Base-by-base conservation (phyloP, 2,888 invertebrate species). In the Oxystoma pomonae region DNA sequence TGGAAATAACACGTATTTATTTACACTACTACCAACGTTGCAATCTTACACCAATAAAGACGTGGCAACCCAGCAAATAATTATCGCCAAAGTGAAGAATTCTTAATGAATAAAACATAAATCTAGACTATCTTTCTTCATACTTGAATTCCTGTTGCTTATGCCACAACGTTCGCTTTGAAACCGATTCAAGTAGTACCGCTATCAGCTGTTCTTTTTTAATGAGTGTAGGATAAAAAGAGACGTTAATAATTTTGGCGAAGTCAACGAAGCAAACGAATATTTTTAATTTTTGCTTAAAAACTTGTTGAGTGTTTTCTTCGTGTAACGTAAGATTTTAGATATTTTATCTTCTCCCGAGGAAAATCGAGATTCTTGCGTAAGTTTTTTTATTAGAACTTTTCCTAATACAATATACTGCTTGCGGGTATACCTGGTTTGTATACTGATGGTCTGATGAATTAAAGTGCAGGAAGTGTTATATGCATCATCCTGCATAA, bases 61-160 rank as follows among this genome's bases (percentile, higher is more conserved):
- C 35, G 35, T 35, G 35, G 35, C 35, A 35, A 35, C 35, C 5
- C 16, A 7, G 55, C 18, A 59, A 62, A 62, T 58, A 55, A 61
- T 62, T 55, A 62, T 61, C 61, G 56, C 52, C 19, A 55, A 61
- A 7, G 5, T 35, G 35, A 35, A 64, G 59, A 59, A 64, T 61
- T 61, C 58, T 21, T 64, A 64, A 64, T 64, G 64, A 64, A 64
- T 64, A 58, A 64, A 64, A 64, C 61, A 64, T 64, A 35, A 35
- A 35, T 35, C 35, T 35, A 35, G 35, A 35, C 35, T 35, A 35
- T 35, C 35, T 35, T 35, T 35, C 35, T 35, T 35, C 35, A 35
- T 35, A 35, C 35, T 35, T 35, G 35, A 35, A 35, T 35, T 35
- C 35, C 35, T 35, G 35, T 35, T 35, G 35, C 35, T 35, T 35